Evolutionary conservation across 2,888 invertebrate species (phyloP).

Genomic region (Scelioninae gen. 2): DNA sequence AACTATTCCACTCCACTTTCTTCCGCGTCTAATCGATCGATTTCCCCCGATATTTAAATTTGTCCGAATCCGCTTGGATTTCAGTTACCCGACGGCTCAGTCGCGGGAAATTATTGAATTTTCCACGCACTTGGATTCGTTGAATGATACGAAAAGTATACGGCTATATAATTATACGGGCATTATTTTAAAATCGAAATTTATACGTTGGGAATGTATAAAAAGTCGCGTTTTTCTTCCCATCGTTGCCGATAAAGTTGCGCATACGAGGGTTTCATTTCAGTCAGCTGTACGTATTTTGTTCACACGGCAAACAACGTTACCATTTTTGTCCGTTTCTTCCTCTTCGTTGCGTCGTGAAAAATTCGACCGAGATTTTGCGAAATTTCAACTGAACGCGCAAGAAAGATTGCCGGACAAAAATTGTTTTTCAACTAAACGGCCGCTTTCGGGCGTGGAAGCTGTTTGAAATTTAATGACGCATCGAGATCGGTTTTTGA

Average conservation of each 20-base stretch:
- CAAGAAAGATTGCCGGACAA: neutral
- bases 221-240: slow-evolving; percentile 11
- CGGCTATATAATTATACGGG: no score
- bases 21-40: slow-evolving; percentile 51
- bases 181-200: no score
- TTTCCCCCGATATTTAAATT: slow-evolving; percentile 36
- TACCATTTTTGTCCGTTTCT: slow-evolving; percentile 5
- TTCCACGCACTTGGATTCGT: neutral
- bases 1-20: slow-evolving; percentile 45
- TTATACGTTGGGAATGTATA: no score
- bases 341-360: neutral
- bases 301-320: slow-evolving; percentile 5
- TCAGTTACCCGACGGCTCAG: neutral
- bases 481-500: no score
- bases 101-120: slow-evolving; percentile 1
- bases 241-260: slow-evolving; percentile 16
- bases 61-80: slow-evolving; percentile 20
- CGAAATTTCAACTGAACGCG: neutral
- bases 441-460: neutral
- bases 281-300: slow-evolving; percentile 18
- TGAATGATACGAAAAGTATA: no score
- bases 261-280: slow-evolving; percentile 4
- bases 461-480: no score
- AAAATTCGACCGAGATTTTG: slow-evolving; percentile 6
- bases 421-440: neutral